These are phyloP conservation scores for Oryzias melastigma DNA, from an alignment of 2,113 vertebrate genomes.

Conservation along the genomic window DNA sequence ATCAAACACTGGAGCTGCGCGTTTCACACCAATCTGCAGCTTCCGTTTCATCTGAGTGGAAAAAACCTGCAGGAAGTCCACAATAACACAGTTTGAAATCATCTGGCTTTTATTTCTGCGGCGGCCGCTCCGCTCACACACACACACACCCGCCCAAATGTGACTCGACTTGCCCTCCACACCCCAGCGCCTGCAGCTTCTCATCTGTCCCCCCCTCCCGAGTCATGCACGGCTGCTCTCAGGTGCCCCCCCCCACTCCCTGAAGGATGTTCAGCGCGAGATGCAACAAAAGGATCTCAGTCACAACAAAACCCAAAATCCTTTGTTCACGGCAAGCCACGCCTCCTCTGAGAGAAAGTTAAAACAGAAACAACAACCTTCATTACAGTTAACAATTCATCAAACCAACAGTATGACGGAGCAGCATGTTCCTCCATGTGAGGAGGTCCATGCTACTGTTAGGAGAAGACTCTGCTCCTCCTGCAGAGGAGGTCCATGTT, in stretches of 20 bases:
- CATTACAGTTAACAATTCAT: constrained; percentile 34
- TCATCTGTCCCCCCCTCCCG: constrained; percentile 12
- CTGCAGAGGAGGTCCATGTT: no score
- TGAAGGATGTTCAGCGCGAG: constrained; percentile 13
- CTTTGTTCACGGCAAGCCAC: background rate
- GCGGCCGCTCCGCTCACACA: no score
- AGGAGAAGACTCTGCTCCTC: no score
- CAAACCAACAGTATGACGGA: constrained; percentile 22
- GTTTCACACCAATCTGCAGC: constrained; percentile 37
- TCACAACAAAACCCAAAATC: background rate
- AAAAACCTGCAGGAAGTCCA: constrained; percentile 8
- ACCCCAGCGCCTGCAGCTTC: constrained; percentile 29
- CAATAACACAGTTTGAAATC: constrained; percentile 19
- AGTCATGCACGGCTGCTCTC: constrained; percentile 28
- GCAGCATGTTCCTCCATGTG: no score
- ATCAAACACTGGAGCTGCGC: constrained; percentile 19
- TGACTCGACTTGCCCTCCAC: constrained; percentile 25
- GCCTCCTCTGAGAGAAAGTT: constrained; percentile 5
- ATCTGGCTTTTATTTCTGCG: constrained; percentile 63
- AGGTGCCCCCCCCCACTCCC: background rate
- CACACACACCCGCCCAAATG: background rate
- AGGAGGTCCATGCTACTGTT: no score
- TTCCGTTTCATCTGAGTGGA: constrained; percentile 4
- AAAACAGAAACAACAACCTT: constrained; percentile 42
- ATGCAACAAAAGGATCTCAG: background rate